These are phyloP conservation scores for Tipula confusa DNA, from an alignment of 2,888 invertebrate species.

Conservation along the genomic window DNA sequence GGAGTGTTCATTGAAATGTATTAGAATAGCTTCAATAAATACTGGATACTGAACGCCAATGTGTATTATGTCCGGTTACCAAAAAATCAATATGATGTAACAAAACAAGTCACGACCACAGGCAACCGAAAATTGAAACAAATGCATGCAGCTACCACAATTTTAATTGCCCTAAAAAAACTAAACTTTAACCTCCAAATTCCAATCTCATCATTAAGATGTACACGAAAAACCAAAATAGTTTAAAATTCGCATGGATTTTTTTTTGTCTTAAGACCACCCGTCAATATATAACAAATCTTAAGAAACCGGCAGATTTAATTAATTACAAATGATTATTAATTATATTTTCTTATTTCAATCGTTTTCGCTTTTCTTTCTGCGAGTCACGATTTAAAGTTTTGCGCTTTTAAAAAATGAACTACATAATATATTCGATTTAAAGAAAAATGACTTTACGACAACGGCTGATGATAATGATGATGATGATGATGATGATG, in stretches of 20 bases:
- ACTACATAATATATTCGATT: not conserved
- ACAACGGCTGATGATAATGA: too few species aligned
- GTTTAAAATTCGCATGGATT: not conserved
- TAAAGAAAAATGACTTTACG: not conserved
- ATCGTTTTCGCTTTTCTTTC: not conserved
- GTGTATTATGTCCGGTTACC: too few species aligned
- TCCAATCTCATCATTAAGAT: not conserved
- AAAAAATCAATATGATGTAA: too few species aligned
- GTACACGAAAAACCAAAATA: not conserved
- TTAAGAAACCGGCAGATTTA: not conserved
- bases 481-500: not conserved
- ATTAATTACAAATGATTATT: slow-evolving; percentile 25
- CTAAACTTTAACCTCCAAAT: not conserved
- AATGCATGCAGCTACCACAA: not conserved
- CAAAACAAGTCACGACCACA: too few species aligned
- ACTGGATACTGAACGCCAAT: too few species aligned
- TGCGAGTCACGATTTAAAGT: not conserved
- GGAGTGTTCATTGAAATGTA: too few species aligned
- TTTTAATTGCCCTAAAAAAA: not conserved
- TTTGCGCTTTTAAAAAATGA: not conserved
- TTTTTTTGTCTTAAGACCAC: slow-evolving; percentile 8
- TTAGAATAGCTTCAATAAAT: too few species aligned
- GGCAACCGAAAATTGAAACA: too few species aligned
- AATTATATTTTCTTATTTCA: not conserved
- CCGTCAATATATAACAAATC: not conserved